phyloP scores from a whole-genome alignment of 2,797 vertebrate genomes.

The Tapirus indicus region DNA sequence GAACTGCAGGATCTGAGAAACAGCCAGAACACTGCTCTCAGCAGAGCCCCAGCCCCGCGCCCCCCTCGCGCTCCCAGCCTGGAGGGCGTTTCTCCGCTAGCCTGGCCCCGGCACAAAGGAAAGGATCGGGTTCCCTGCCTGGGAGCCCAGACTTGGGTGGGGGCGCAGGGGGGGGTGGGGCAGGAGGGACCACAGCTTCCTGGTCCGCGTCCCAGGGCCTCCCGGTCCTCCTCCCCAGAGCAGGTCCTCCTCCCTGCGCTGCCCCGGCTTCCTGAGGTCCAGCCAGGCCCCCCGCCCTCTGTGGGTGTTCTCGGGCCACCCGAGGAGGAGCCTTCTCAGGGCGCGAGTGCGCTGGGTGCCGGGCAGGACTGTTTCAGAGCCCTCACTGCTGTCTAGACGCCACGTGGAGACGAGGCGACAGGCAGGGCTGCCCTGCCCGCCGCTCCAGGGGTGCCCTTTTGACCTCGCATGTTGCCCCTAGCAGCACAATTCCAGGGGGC shows the following conservation, averaged over 20 bases:
- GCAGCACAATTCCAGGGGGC: not conserved
- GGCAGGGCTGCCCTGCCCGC: not conserved
- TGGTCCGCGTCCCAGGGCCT: constrained; percentile 63
- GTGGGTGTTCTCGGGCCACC: constrained; percentile 35
- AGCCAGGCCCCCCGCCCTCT: constrained; percentile 2
- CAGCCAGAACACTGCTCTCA: constrained; percentile 45
- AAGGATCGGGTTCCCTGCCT: constrained; percentile 75
- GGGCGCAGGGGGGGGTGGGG: not conserved
- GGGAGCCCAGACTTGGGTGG: constrained; percentile 79
- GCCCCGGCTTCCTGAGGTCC: constrained; percentile 4
- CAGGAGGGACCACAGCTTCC: constrained; percentile 77
- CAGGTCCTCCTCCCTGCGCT: constrained; percentile 29
- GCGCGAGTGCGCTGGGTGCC: not conserved
- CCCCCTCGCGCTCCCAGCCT: constrained; percentile 72
- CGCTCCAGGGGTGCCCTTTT: not conserved
- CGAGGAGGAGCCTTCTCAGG: not conserved
- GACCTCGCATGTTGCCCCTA: not conserved
- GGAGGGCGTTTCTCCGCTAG: constrained; percentile 64
- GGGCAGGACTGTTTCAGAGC: not conserved
- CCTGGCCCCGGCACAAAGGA: constrained; percentile 76
- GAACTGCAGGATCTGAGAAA: constrained; percentile 1
- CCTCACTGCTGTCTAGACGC: not conserved
- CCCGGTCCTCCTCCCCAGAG: not conserved
- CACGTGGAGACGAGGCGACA: not conserved
- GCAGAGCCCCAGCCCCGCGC: constrained; percentile 51